These are phyloP conservation scores for Anas acuta DNA, from an alignment of 2,797 vertebrate genomes.

Conservation along the genomic window DNA sequence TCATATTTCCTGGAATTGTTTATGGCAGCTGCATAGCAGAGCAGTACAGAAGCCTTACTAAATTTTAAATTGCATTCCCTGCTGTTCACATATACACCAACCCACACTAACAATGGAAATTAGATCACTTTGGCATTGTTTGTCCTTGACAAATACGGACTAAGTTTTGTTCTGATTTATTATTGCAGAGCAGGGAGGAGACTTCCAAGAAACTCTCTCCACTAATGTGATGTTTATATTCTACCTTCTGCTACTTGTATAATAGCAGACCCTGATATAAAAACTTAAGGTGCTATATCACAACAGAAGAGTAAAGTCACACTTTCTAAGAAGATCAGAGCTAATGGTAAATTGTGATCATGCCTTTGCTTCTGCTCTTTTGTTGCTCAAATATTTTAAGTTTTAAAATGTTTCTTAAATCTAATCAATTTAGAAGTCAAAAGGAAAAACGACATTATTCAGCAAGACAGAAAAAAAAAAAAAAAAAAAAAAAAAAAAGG, in stretches of 20 bases:
- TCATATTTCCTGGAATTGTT: neutral
- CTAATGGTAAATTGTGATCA: neutral
- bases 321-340: neutral
- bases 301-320: neutral
- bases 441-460: neutral
- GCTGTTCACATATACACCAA: neutral
- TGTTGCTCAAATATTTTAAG: neutral
- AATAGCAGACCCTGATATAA: neutral
- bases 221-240: neutral
- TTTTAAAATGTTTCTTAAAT: neutral
- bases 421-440: neutral
- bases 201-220: neutral
- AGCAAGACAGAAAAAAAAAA: neutral
- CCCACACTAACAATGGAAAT: neutral
- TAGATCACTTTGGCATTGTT: neutral
- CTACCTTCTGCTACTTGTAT: neutral
- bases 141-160: neutral
- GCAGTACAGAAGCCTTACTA: neutral
- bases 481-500: neutral
- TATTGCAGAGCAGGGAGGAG: neutral
- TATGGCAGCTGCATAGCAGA: neutral
- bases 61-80: neutral
- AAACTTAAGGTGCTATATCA: neutral
- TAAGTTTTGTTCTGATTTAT: neutral
- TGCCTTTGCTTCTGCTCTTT: neutral